phyloP scores from a whole-genome alignment of 1,140 invertebrate species.

The Coelopa frigida region DNA sequence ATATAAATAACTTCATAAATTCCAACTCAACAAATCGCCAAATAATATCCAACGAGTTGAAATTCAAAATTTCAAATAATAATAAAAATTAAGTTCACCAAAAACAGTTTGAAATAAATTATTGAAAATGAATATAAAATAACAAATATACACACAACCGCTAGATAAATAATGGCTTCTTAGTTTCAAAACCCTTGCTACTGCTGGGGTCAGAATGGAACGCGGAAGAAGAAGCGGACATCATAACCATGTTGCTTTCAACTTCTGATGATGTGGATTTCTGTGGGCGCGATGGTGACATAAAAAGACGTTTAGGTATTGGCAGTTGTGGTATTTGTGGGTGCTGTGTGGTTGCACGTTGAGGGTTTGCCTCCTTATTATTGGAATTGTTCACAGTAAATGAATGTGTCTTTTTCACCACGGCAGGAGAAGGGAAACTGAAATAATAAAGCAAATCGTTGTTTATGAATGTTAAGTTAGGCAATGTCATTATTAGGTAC shows the following conservation, averaged over 20 bases:
- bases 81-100: no score
- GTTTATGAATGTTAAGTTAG: background rate
- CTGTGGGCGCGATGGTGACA: background rate
- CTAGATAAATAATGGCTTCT: no score
- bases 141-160: no score
- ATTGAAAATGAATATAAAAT: no score
- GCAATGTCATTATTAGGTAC: conserved; percentile 2
- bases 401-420: conserved; percentile 11
- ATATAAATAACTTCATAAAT: no score
- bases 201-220: no score
- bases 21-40: no score
- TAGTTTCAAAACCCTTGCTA: no score
- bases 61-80: no score
- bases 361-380: background rate
- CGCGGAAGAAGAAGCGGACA: no score
- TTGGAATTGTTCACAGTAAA: background rate
- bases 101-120: no score
- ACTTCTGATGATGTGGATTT: background rate
- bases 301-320: conserved; percentile 10
- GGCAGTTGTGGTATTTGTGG: conserved; percentile 9
- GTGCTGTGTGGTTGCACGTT: background rate
- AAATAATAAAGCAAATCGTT: conserved; percentile 4
- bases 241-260: background rate
- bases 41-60: no score
- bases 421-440: conserved; percentile 14